A percentile compares a stretch with the other conserved stretches of the same genome.
These are phyloP conservation scores for Ceryle rudis DNA, from an alignment of 2,797 vertebrate genomes.

Conservation along the genomic window DNA sequence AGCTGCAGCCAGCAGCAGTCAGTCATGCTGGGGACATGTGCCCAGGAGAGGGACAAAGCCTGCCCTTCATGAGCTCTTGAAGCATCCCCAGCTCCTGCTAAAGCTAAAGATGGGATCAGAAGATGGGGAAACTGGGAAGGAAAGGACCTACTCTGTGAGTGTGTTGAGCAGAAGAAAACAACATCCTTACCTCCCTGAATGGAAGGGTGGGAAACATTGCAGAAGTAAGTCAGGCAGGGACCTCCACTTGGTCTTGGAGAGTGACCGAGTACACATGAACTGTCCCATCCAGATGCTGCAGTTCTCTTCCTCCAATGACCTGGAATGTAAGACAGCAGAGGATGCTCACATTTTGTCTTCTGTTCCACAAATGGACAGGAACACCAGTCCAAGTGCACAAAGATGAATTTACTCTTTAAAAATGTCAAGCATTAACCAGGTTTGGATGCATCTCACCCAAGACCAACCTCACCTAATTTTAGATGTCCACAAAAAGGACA, in stretches of 20 bases:
- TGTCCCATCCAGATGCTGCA: not conserved
- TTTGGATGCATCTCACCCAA: not conserved
- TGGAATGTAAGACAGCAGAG: not conserved
- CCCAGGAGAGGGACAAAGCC: not conserved
- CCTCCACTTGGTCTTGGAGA: not conserved
- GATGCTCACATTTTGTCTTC: not conserved
- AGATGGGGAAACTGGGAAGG: not conserved
- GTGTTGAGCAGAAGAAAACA: not conserved
- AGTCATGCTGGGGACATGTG: accelerated
- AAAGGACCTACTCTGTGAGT: not conserved
- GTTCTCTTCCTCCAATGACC: not conserved
- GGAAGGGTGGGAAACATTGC: not conserved
- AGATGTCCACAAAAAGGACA: not conserved
- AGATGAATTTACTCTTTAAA: not conserved
- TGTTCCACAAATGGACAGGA: not conserved
- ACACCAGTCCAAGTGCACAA: not conserved
- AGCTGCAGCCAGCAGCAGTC: not conserved
- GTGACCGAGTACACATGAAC: not conserved
- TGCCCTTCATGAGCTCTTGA: not conserved
- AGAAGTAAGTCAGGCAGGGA: not conserved
- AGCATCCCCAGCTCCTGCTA: not conserved
- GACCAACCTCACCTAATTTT: not conserved
- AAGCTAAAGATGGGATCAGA: not conserved
- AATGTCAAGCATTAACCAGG: not conserved
- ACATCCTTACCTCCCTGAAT: not conserved